phyloP scores from a whole-genome alignment of 2,113 vertebrate species.

The Aspiorhynchus laticeps region DNA sequence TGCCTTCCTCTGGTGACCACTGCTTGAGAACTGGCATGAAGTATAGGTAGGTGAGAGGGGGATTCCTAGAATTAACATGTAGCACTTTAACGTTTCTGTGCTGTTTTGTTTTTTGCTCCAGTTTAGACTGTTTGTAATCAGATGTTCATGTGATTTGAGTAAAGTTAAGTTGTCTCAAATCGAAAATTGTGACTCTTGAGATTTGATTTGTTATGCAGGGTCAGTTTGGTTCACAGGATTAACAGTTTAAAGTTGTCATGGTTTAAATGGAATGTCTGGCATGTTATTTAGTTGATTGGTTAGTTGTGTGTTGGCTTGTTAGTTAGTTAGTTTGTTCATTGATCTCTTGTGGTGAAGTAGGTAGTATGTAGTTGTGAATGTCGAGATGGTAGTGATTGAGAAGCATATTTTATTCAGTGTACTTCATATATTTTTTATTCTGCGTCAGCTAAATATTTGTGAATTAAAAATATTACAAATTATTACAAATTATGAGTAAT shows the following conservation, averaged over 20 bases:
- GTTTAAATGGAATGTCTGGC: background rate
- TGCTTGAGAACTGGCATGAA: conserved; percentile 90
- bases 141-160: background rate
- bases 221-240: background rate
- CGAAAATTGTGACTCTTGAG: background rate
- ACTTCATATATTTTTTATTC: background rate
- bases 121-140: background rate
- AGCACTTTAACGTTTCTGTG: background rate
- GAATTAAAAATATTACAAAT: background rate
- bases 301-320: background rate
- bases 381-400: background rate
- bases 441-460: background rate
- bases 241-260: background rate
- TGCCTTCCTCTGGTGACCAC: conserved; percentile 79
- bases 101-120: background rate
- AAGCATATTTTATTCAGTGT: background rate
- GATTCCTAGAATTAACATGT: background rate
- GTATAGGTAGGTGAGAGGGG: conserved; percentile 83
- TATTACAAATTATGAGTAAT: background rate
- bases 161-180: background rate
- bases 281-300: background rate
- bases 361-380: conserved; percentile 1
- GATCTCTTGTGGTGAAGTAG: background rate
- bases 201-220: background rate
- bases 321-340: background rate